These are phyloP conservation scores for Mythimna impura DNA, from an alignment of 2,888 invertebrate genomes.

Conservation along the genomic window DNA sequence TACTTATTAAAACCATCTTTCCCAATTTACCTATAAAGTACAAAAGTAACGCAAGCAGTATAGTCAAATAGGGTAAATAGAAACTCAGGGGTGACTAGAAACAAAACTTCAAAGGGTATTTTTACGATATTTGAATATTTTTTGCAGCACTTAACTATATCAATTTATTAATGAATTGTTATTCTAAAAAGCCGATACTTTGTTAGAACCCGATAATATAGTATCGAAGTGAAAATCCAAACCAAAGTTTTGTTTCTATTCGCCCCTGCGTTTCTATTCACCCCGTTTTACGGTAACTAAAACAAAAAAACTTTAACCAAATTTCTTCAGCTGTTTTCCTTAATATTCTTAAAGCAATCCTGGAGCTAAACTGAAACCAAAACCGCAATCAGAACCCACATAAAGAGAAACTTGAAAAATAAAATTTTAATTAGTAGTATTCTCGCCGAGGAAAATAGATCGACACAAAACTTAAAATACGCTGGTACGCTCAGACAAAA, in stretches of 20 bases:
- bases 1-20: not conserved
- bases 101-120: too few relatives aligned
- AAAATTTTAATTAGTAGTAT: conserved; percentile 18
- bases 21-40: not conserved
- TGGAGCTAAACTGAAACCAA: not conserved
- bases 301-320: not conserved
- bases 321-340: conserved; percentile 2
- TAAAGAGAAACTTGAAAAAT: conserved; percentile 28
- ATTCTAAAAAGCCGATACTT: too few relatives aligned
- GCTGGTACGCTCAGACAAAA: conserved; percentile 6
- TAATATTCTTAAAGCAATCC: conserved; percentile 1
- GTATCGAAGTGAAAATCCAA: too few relatives aligned
- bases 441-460: conserved; percentile 5
- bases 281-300: too few relatives aligned
- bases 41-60: not conserved
- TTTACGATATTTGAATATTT: too few relatives aligned
- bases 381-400: conserved; percentile 1
- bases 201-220: too few relatives aligned
- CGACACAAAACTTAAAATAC: not conserved
- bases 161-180: too few relatives aligned
- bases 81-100: too few relatives aligned
- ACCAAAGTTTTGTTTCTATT: too few relatives aligned
- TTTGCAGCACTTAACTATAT: too few relatives aligned
- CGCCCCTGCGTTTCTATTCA: too few relatives aligned
- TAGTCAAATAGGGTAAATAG: too few relatives aligned